phyloP scores from a whole-genome alignment of 2,888 invertebrate genomes.

The Hecatera dysodea region DNA sequence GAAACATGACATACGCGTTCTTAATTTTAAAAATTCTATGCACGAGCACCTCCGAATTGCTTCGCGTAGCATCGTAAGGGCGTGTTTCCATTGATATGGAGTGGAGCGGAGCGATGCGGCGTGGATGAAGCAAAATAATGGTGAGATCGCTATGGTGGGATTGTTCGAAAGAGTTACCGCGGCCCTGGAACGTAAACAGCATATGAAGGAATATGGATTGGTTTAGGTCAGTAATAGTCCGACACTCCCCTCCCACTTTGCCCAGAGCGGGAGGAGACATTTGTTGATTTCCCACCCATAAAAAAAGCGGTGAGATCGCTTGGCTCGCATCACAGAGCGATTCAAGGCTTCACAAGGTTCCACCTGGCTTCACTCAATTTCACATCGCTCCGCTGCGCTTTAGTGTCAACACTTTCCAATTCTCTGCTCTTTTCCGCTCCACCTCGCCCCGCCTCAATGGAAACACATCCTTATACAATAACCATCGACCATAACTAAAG shows the following conservation, averaged over 20 bases:
- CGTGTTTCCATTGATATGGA: neutral
- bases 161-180: no score
- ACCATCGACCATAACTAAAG: constrained; percentile 64
- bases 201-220: no score
- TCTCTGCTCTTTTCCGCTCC: neutral
- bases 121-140: no score
- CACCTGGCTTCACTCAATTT: neutral
- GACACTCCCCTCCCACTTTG: no score
- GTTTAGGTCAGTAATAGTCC: no score
- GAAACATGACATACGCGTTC: constrained; percentile 71
- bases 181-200: no score
- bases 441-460: neutral
- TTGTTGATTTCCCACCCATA: no score
- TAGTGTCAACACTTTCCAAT: neutral
- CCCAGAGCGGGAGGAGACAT: no score
- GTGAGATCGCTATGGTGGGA: no score
- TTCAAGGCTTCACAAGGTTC: neutral
- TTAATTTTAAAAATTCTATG: constrained; percentile 74
- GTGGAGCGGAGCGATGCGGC: neutral
- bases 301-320: neutral
- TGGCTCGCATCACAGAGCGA: neutral
- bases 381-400: neutral
- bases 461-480: constrained; percentile 44
- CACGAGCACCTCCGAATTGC: constrained; percentile 67
- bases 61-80: constrained; percentile 55